phyloP scores from a whole-genome alignment of 2,113 vertebrate genomes.

The Tympanuchus pallidicinctus region DNA sequence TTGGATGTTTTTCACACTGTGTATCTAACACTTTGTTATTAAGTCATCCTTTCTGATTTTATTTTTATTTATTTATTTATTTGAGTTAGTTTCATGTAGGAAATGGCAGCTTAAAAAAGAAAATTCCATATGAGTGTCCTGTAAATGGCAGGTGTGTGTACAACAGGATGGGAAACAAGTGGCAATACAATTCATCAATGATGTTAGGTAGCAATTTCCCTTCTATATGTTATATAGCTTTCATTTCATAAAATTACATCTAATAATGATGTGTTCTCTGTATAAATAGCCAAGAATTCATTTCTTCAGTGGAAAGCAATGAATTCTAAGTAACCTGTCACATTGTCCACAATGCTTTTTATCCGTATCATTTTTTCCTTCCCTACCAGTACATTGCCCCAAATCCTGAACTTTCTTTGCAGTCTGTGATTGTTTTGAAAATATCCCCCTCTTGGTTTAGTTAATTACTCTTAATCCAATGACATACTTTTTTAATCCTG shows the following conservation, averaged over 20 bases:
- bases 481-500: background rate
- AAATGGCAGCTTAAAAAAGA: background rate
- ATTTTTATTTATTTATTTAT: too few species aligned
- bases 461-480: background rate
- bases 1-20: background rate
- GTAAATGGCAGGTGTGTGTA: background rate
- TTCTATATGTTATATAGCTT: background rate
- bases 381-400: background rate
- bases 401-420: background rate
- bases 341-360: background rate
- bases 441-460: background rate
- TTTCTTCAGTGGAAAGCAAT: background rate
- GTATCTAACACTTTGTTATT: background rate
- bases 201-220: background rate
- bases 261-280: background rate
- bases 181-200: background rate
- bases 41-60: background rate
- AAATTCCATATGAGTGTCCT: background rate
- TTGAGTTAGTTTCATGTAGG: background rate
- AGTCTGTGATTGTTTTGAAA: constrained; percentile 23
- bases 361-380: background rate
- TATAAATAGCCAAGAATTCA: background rate
- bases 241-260: background rate
- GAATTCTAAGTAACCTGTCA: background rate
- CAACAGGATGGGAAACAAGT: background rate